Conservation (phyloP, 2,888 invertebrate genomes). For the Luperina nickerlii region DNA sequence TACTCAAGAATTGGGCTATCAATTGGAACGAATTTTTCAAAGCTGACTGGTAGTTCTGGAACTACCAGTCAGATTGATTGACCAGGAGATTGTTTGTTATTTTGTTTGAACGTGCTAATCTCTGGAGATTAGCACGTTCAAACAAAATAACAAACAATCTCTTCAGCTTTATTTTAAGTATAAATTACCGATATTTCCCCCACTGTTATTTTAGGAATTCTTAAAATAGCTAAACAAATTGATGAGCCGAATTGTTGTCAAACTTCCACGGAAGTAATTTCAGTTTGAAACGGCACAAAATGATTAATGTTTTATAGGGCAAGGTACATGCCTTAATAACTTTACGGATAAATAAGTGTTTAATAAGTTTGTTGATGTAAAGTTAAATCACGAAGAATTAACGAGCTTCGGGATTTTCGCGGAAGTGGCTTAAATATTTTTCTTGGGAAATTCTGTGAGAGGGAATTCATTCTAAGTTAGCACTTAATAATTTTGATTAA, state of each 20-base stretch:
- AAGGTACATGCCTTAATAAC: background rate
- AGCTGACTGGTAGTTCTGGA: no score
- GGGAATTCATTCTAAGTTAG: slow-evolving; percentile 14
- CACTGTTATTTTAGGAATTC: background rate
- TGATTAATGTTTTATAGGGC: slow-evolving; percentile 46
- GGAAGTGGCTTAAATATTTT: slow-evolving; percentile 7
- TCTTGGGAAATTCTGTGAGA: background rate
- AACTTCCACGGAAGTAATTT: slow-evolving; percentile 36
- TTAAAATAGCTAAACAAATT: slow-evolving; percentile 5
- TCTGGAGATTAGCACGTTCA: background rate
- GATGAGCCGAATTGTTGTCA: slow-evolving; percentile 29
- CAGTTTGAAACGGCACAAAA: slow-evolving; percentile 29
- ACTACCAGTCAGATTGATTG: no score
- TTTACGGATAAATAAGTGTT: slow-evolving; percentile 27
- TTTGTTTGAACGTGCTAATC: no score
- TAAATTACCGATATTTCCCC: background rate
- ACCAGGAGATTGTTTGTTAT: no score
- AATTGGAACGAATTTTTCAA: no score
- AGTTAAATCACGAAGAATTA: background rate
- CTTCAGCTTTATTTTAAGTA: background rate
- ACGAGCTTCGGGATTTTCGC: background rate
- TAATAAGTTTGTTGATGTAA: background rate
- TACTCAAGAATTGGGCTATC: background rate
- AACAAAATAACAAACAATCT: background rate
- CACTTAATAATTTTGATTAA: slow-evolving; percentile 12